phyloP scores from a whole-genome alignment of 2,888 invertebrate genomes.

The Brachypalpus laphriformis region DNA sequence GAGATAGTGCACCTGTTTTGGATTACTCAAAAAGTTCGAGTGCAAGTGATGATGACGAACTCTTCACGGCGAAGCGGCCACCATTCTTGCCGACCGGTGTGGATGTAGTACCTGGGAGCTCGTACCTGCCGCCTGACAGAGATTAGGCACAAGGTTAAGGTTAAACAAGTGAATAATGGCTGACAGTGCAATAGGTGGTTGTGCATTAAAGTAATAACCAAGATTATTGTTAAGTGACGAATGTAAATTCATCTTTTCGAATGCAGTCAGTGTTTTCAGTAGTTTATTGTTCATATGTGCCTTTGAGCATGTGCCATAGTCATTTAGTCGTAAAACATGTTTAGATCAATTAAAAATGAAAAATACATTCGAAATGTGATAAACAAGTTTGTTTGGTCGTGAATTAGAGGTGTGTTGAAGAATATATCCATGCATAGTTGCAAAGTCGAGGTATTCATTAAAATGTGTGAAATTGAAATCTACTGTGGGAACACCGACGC shows the following conservation, averaged over 20 bases:
- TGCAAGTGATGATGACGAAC: conserved; percentile 30
- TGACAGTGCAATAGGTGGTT: neutral
- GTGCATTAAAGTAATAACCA: neutral
- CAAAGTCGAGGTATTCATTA: neutral
- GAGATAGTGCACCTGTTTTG: neutral
- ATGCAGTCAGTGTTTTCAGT: neutral
- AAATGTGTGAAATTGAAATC: neutral
- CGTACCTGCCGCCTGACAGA: conserved; percentile 77
- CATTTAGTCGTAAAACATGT: conserved; percentile 47
- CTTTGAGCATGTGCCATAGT: conserved; percentile 31
- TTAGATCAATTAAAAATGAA: conserved; percentile 17
- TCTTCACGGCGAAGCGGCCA: conserved; percentile 21
- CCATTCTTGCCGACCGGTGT: conserved; percentile 79
- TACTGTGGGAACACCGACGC: neutral
- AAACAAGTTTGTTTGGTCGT: conserved; percentile 42
- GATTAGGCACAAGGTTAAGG: neutral
- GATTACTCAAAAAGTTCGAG: neutral
- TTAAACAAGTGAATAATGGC: neutral
- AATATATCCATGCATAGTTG: neutral
- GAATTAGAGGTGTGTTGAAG: conserved; percentile 8
- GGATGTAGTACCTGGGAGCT: conserved; percentile 80
- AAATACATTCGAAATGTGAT: conserved; percentile 19
- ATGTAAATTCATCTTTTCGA: neutral
- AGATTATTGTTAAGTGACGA: neutral
- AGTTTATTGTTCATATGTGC: neutral